Percentiles rank a stretch among this genome's conserved stretches.
Conservation (phyloP, 2,797 vertebrate species). For the Pitangus sulphuratus region DNA sequence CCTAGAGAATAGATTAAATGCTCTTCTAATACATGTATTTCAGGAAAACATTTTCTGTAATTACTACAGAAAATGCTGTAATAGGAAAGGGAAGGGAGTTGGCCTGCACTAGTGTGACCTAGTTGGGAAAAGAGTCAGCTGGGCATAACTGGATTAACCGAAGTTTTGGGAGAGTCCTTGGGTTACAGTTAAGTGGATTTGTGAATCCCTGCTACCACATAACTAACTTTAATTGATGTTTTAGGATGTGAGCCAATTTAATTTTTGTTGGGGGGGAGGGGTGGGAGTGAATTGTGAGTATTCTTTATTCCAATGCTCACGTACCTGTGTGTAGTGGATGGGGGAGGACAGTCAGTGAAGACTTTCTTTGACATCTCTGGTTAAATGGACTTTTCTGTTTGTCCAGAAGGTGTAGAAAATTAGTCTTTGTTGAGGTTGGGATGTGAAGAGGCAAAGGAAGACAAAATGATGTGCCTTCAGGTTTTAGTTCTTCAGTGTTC, state of each 20-base stretch:
- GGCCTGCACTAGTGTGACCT: neutral
- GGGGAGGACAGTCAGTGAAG: neutral
- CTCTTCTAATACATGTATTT: neutral
- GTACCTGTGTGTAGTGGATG: neutral
- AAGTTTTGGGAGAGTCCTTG: neutral
- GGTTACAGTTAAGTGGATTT: neutral
- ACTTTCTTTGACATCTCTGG: neutral
- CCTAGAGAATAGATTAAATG: conserved; percentile 1
- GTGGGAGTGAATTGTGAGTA: neutral
- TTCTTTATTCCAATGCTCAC: neutral
- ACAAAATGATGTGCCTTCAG: neutral
- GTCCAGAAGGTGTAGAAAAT: neutral
- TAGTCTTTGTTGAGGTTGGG: neutral
- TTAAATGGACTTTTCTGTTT: neutral
- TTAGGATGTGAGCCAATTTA: neutral
- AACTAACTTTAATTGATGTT: neutral
- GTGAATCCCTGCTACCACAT: neutral
- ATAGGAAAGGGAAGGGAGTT: conserved; percentile 54
- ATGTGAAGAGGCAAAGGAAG: neutral
- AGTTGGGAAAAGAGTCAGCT: neutral
- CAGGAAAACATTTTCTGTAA: conserved; percentile 17
- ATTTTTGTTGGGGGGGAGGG: accelerated
- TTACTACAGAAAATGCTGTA: neutral
- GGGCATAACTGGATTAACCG: neutral
- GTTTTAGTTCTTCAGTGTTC: neutral